A percentile compares a stretch with the other conserved stretches of the same genome.
phyloP scores from a whole-genome alignment of 2,797 vertebrate genomes.

The Gambelia wislizenii region DNA sequence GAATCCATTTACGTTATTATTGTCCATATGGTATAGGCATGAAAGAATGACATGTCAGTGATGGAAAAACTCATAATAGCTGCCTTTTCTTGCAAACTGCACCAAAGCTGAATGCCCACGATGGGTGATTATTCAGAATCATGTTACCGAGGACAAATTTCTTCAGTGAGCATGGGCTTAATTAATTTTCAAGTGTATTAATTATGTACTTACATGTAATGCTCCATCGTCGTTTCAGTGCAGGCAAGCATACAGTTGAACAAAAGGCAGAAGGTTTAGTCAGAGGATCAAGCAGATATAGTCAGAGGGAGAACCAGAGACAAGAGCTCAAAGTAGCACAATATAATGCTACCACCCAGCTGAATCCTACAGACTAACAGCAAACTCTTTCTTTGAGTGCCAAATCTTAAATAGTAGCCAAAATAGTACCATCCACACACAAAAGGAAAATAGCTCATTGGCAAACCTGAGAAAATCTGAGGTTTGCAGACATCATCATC shows the following conservation, averaged over 20 bases:
- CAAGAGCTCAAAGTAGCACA: neutral
- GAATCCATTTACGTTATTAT: slow-evolving; percentile 61
- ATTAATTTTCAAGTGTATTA: slow-evolving; percentile 68
- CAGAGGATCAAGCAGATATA: neutral
- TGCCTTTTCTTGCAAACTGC: slow-evolving; percentile 59
- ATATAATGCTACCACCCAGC: neutral
- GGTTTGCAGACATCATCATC: neutral
- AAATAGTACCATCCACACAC: neutral
- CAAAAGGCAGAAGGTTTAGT: neutral
- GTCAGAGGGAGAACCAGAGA: neutral
- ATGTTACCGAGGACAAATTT: slow-evolving; percentile 50
- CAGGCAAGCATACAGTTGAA: slow-evolving; percentile 19
- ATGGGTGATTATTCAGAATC: slow-evolving; percentile 66
- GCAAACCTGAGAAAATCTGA: neutral
- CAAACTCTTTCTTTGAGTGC: neutral
- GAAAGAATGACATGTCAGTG: slow-evolving; percentile 65
- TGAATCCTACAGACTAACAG: neutral
- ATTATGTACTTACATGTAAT: slow-evolving; percentile 51
- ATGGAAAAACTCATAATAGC: slow-evolving; percentile 58
- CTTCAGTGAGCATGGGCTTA: slow-evolving; percentile 45
- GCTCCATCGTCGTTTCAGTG: slow-evolving; percentile 20
- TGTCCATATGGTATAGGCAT: slow-evolving; percentile 52
- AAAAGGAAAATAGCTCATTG: neutral
- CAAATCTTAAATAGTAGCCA: neutral
- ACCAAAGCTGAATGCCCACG: slow-evolving; percentile 54